Evolutionary conservation across 2,797 vertebrate genomes (phyloP).

Genomic region (Dipus sagitta): DNA sequence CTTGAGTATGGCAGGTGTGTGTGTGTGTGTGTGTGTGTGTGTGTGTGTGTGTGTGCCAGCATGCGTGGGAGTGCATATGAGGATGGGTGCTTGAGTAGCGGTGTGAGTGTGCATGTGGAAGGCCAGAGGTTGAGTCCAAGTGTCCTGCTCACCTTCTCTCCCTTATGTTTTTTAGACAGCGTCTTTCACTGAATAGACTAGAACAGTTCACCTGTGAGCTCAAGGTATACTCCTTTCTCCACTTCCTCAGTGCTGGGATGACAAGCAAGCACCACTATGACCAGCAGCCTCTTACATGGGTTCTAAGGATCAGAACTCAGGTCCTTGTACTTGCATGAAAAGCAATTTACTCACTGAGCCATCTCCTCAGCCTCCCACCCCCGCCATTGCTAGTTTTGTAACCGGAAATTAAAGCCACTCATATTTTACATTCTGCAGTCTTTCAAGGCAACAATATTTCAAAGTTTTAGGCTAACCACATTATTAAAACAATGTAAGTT

Average conservation of each 20-base stretch:
- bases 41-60: background rate
- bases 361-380: background rate
- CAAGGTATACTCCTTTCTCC: background rate
- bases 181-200: background rate
- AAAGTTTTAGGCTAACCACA: background rate
- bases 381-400: constrained; percentile 6
- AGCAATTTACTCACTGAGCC: background rate
- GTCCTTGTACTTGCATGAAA: background rate
- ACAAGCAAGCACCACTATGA: background rate
- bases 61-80: background rate
- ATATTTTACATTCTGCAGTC: constrained; percentile 4
- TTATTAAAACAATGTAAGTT: constrained; percentile 46
- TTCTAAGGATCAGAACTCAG: background rate
- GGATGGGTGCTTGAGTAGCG: background rate
- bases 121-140: background rate
- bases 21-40: background rate
- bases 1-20: background rate
- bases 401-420: constrained; percentile 27
- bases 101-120: background rate
- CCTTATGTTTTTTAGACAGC: background rate
- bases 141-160: background rate
- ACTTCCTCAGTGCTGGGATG: background rate
- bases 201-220: background rate
- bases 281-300: background rate
- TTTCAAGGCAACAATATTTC: constrained; percentile 32